Percentiles rank a stretch among this genome's conserved stretches.
Conservation (phyloP, 2,888 invertebrate genomes). For the Elegia similella region DNA sequence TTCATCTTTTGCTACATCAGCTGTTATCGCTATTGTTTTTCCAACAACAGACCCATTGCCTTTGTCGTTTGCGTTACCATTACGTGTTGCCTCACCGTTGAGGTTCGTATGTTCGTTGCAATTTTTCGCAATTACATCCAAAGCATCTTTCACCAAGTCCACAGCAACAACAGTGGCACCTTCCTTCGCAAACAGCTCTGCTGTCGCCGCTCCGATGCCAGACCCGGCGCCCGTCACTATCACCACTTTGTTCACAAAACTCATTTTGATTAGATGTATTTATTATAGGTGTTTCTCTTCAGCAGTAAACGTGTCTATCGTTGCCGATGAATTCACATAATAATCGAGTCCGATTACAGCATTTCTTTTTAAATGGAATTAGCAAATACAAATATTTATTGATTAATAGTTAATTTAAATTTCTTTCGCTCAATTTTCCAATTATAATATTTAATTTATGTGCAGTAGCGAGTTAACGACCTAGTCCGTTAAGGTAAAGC, state of each 20-base stretch:
- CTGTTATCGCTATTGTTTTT: slow-evolving; percentile 25
- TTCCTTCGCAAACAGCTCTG: slow-evolving; percentile 30
- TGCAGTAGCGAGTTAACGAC: too few relatives aligned
- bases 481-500: too few relatives aligned
- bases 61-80: background rate
- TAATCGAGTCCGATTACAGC: too few relatives aligned
- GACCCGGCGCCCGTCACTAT: slow-evolving; percentile 37
- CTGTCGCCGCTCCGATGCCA: slow-evolving; percentile 37
- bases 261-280: background rate
- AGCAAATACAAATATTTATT: too few relatives aligned
- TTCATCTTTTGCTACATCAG: slow-evolving; percentile 29
- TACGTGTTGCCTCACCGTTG: background rate
- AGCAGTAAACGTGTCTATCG: too few relatives aligned
- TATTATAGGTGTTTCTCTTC: too few relatives aligned
- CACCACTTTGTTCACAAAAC: slow-evolving; percentile 34
- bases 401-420: too few relatives aligned
- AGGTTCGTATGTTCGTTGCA: background rate
- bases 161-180: slow-evolving; percentile 33
- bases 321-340: too few relatives aligned
- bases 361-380: too few relatives aligned
- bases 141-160: slow-evolving; percentile 31
- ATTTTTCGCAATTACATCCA: slow-evolving; percentile 23
- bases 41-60: slow-evolving; percentile 2
- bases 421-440: too few relatives aligned
- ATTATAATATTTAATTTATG: too few relatives aligned